Conservation (phyloP, 2,888 invertebrate species). For the Stratiomys singularior region DNA sequence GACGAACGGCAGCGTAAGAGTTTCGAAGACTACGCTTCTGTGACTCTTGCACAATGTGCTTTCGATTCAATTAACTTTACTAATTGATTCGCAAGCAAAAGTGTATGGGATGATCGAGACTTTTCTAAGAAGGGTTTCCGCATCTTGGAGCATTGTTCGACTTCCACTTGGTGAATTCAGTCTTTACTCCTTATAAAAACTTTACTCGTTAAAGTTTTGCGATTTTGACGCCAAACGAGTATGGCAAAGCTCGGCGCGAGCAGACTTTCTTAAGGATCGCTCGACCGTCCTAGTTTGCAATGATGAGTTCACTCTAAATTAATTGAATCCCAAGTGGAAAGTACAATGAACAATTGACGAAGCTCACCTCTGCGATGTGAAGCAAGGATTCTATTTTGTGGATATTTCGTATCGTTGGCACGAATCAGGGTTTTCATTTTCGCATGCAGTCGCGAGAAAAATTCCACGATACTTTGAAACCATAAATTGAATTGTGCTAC, state of each 20-base stretch:
- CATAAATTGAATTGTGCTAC: too few species aligned
- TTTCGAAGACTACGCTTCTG: not conserved
- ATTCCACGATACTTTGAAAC: too few species aligned
- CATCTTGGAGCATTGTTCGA: not conserved
- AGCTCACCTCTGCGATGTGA: not conserved
- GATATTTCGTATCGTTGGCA: too few species aligned
- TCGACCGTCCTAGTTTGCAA: not conserved
- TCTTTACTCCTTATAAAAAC: constrained; percentile 22
- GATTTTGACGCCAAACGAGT: constrained; percentile 13
- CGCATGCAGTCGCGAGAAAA: too few species aligned
- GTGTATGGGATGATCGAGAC: not conserved
- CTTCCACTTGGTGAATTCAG: constrained; percentile 9
- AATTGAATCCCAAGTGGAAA: constrained; percentile 2
- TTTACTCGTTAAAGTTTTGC: constrained; percentile 41
- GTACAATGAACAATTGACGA: constrained; percentile 7
- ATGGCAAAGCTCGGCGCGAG: constrained; percentile 3
- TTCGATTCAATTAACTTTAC: constrained; percentile 36
- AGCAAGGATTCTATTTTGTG: too few species aligned
- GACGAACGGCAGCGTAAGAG: constrained; percentile 4
- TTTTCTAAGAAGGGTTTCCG: not conserved
- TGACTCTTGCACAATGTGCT: constrained; percentile 28
- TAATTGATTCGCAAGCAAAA: constrained; percentile 16
- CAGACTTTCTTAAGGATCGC: not conserved
- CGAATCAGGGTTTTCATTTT: too few species aligned
- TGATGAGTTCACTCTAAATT: constrained; percentile 1